Evolutionary conservation across 2,113 vertebrate species (phyloP).

Genomic region (Trochalopteron elliotii): DNA sequence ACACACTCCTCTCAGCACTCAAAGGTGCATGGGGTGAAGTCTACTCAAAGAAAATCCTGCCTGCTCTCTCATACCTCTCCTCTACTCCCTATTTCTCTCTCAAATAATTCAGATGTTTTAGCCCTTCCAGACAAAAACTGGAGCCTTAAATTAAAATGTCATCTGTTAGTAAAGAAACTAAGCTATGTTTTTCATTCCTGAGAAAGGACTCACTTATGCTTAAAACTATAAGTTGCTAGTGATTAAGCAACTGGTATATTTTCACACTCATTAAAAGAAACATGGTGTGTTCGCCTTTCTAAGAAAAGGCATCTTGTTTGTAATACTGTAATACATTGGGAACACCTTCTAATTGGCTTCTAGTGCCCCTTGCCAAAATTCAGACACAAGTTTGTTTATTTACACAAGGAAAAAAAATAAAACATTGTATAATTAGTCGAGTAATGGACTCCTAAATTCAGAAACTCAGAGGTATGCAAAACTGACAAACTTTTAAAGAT

Average conservation of each 20-base stretch:
- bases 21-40: neutral
- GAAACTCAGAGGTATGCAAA: slow-evolving; percentile 76
- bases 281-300: slow-evolving; percentile 76
- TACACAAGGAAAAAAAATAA: slow-evolving; percentile 79
- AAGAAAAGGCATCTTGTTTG: slow-evolving; percentile 84
- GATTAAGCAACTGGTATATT: slow-evolving; percentile 81
- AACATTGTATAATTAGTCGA: slow-evolving; percentile 80
- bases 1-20: neutral
- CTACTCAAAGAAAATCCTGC: neutral
- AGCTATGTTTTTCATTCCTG: slow-evolving; percentile 60
- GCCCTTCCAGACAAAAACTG: slow-evolving; percentile 41
- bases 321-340: slow-evolving; percentile 80
- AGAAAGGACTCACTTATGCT: slow-evolving; percentile 67
- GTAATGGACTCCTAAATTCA: slow-evolving; percentile 81
- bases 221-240: slow-evolving; percentile 68
- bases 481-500: slow-evolving; percentile 79
- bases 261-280: slow-evolving; percentile 81
- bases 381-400: slow-evolving; percentile 82
- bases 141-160: slow-evolving; percentile 65
- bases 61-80: neutral
- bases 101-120: slow-evolving; percentile 38
- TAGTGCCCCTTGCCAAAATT: slow-evolving; percentile 78
- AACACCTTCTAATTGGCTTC: slow-evolving; percentile 82
- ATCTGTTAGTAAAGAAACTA: slow-evolving; percentile 58
- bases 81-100: neutral